Evolutionary conservation across 2,888 invertebrate species (phyloP).

Genomic region (Alcis repandata): DNA sequence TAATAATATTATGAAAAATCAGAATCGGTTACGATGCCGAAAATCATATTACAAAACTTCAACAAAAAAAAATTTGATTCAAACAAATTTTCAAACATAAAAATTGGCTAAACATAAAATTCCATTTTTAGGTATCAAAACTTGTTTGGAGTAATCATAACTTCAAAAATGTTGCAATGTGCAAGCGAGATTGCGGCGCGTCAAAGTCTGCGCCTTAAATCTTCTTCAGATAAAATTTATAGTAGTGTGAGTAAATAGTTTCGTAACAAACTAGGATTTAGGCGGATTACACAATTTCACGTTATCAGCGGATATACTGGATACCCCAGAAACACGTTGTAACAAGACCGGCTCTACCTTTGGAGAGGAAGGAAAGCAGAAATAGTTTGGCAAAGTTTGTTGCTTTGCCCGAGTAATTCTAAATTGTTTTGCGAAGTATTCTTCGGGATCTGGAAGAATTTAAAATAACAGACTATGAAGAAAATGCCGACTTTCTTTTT

Average conservation of each 20-base stretch:
- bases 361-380: slow-evolving; percentile 43
- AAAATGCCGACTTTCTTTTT: slow-evolving; percentile 6
- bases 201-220: too few species aligned
- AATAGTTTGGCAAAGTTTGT: slow-evolving; percentile 53
- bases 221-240: slow-evolving; percentile 1
- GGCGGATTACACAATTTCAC: slow-evolving; percentile 20
- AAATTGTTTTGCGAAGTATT: slow-evolving; percentile 50
- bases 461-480: slow-evolving; percentile 19
- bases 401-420: slow-evolving; percentile 48
- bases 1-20: too few species aligned
- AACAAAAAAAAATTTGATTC: too few species aligned
- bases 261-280: slow-evolving; percentile 5
- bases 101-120: too few species aligned
- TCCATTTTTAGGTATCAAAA: too few species aligned
- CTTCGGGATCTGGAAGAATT: slow-evolving; percentile 41
- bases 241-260: slow-evolving; percentile 6
- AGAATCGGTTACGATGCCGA: too few species aligned
- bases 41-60: too few species aligned
- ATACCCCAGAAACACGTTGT: slow-evolving; percentile 45
- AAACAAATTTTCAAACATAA: too few species aligned
- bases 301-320: slow-evolving; percentile 31
- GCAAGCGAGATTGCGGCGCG: too few species aligned
- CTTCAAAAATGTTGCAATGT: too few species aligned
- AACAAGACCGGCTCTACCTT: slow-evolving; percentile 47
- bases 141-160: too few species aligned